Percentiles rank a stretch among this genome's conserved stretches.
These are phyloP conservation scores for Vanessa tameamea DNA, from an alignment of 1,140 invertebrate genomes.

Conservation along the genomic window DNA sequence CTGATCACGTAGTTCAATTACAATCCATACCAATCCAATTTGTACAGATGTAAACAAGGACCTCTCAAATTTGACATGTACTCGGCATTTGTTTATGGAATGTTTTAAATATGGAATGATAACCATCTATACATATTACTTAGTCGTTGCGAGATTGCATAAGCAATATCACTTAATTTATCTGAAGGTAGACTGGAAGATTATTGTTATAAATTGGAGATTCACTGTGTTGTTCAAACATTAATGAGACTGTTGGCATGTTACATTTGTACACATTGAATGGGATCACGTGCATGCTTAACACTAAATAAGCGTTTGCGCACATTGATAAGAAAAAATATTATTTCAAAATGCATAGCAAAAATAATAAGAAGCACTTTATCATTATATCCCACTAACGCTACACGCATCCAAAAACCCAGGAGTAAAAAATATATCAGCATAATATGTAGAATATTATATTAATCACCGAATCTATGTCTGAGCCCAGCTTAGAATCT, in stretches of 20 bases:
- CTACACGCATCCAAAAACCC: constrained; percentile 53
- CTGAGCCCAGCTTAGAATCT: constrained; percentile 32
- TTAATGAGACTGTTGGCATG: not conserved
- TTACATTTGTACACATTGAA: not conserved
- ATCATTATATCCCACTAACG: constrained; percentile 38
- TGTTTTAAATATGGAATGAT: too few species aligned
- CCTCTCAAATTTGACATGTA: not conserved
- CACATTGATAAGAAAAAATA: constrained; percentile 41
- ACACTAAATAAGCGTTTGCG: constrained; percentile 39
- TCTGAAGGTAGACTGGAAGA: too few species aligned
- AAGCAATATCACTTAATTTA: too few species aligned
- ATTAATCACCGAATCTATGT: constrained; percentile 29
- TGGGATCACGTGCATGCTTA: constrained; percentile 7
- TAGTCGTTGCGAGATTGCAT: too few species aligned
- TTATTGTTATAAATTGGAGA: too few species aligned
- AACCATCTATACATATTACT: too few species aligned
- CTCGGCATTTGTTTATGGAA: too few species aligned
- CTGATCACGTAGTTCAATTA: constrained; percentile 7
- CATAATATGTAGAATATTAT: constrained; percentile 32
- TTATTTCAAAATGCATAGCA: constrained; percentile 64
- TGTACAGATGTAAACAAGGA: not conserved
- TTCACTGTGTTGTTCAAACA: not conserved
- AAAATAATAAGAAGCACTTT: constrained; percentile 68
- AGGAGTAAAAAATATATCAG: constrained; percentile 72
- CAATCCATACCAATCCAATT: not conserved